A percentile compares a stretch with the other conserved stretches of the same genome.
Conservation (phyloP, 2,797 vertebrate species). For the Sparidentex hasta region DNA sequence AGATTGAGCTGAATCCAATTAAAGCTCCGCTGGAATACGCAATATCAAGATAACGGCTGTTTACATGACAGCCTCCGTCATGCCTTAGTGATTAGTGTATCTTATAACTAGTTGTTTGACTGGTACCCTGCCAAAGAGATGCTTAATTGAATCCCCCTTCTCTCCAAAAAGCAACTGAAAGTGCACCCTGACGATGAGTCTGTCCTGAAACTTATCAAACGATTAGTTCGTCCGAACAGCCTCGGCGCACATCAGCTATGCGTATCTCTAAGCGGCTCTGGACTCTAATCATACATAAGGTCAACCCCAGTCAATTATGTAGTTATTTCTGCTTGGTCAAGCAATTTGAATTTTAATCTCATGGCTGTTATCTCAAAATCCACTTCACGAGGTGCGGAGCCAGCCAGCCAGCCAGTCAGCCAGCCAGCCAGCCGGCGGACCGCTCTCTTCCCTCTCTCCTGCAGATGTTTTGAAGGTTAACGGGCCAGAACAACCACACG, state of each 20-base stretch:
- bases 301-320: slow-evolving; percentile 68
- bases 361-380: slow-evolving; percentile 73
- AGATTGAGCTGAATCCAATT: slow-evolving; percentile 6
- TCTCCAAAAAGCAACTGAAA: background rate
- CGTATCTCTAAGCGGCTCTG: slow-evolving; percentile 43
- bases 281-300: slow-evolving; percentile 48
- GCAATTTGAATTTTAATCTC: slow-evolving; percentile 78
- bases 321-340: slow-evolving; percentile 74
- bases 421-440: slow-evolving; percentile 39
- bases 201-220: slow-evolving; percentile 2
- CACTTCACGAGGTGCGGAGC: slow-evolving; percentile 54
- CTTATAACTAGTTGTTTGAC: slow-evolving; percentile 15
- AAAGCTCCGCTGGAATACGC: slow-evolving; percentile 1
- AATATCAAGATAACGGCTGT: slow-evolving; percentile 19
- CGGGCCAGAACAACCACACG: slow-evolving; percentile 16
- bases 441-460: slow-evolving; percentile 7
- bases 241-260: slow-evolving; percentile 30
- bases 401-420: slow-evolving; percentile 43
- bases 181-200: background rate
- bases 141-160: background rate
- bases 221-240: slow-evolving; percentile 22
- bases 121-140: background rate
- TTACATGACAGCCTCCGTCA: slow-evolving; percentile 1
- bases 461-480: slow-evolving; percentile 26
- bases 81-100: slow-evolving; percentile 5